These are phyloP conservation scores for Eupeodes latifasciatus DNA, from an alignment of 2,888 invertebrate species.

Conservation along the genomic window DNA sequence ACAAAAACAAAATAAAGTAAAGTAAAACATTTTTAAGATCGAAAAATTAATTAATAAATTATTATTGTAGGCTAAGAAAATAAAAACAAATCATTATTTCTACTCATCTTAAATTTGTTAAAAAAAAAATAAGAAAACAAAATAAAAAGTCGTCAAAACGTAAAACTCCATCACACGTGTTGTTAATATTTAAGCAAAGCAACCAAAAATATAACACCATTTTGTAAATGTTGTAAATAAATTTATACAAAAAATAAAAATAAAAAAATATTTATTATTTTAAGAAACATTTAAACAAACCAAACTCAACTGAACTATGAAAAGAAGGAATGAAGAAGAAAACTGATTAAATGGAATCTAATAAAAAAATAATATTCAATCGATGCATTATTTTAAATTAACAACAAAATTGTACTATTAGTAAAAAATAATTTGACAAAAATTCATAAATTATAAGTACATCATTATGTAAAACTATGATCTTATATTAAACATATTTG, in stretches of 20 bases:
- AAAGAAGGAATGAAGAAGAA: constrained; percentile 13
- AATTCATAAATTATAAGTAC: background rate
- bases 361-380: constrained; percentile 64
- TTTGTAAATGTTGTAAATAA: constrained; percentile 75
- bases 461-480: constrained; percentile 38
- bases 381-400: constrained; percentile 37
- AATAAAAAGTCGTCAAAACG: constrained; percentile 27
- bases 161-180: constrained; percentile 57
- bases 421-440: constrained; percentile 5
- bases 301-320: constrained; percentile 12
- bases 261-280: constrained; percentile 43
- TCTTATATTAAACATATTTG: constrained; percentile 44
- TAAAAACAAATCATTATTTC: constrained; percentile 40
- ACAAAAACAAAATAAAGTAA: background rate
- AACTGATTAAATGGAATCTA: constrained; percentile 52
- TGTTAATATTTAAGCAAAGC: constrained; percentile 31
- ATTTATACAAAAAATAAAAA: constrained; percentile 59
- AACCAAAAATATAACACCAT: constrained; percentile 7
- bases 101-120: constrained; percentile 56
- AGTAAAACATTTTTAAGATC: constrained; percentile 45
- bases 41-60: constrained; percentile 22
- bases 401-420: constrained; percentile 8
- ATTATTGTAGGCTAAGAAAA: constrained; percentile 29
- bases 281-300: constrained; percentile 39
- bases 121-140: constrained; percentile 32